Evolutionary conservation across 1,140 invertebrate genomes (phyloP), one percentile per base, ranked within the genome.

Genomic region (Pseudomyrmex concolor): DNA sequence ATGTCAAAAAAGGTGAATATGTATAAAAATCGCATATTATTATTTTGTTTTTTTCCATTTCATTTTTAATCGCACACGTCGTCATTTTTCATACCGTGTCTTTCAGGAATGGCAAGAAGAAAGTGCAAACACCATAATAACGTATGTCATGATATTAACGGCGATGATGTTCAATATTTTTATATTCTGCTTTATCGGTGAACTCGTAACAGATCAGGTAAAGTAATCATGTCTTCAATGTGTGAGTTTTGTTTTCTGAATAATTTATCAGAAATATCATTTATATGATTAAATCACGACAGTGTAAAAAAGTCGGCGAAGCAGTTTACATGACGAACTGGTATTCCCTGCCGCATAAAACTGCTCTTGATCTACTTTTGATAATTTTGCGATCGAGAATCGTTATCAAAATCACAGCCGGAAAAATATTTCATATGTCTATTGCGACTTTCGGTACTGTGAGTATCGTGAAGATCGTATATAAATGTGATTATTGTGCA

Each of bases 101-200:
- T 81, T 83, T 2, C 22, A 90, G 90, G 89, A 89, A 67, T 89
- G 88, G 78, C 73, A 83, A 9, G 22, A 91, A 55, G 59, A 63
- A 48, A 68, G 84, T 59, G 34, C 73, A 15, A 85, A 85, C 0
- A 73, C 73, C 13, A 66, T 87, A 63, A 71, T 81, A 3, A 70
- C 82, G 1, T 91, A 89, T 25, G 62, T 62, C n/a, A 89, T 91
- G 45, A 4, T 92, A 43, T 67, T 91, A 10, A 83, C 60, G 13
- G 89, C 89, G 0, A 89, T 91, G 67, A 82, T 71, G 0, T 91
- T 91, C 50, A 91, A 91, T 80, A 91, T 91, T 55, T 92, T 92
- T 8, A 88, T 91, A 80, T 91, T 91, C 22, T 92, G 91, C 80
- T 91, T 87, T 57, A 87, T 92, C 43, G 90, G 89, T 2, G 89